Base-by-base conservation (phyloP, 2,797 vertebrate species). In the Lithobates pipiens region DNA sequence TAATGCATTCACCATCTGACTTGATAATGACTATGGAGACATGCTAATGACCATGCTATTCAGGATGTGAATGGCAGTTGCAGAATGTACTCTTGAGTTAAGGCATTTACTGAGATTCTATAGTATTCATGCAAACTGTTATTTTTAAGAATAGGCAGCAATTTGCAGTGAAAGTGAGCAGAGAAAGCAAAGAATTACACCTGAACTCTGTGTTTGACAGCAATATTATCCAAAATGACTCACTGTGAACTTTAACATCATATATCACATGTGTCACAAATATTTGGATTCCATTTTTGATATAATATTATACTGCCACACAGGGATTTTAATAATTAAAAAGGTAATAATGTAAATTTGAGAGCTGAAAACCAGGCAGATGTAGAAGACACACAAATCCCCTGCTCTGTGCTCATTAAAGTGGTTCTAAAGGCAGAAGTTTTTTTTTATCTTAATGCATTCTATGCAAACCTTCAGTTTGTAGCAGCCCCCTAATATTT, bases 111-210 rank as follows among this genome's bases (percentile, higher is more conserved):
- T 23, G 54, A 34, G 32, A 63, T 63, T 65, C 76, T 61, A 10
- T 5, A 61, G 32, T 0, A 74, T 72, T 74, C 39, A 44, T 11
- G n/a, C 63, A 68, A 34, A 46, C 39, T 18, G 25, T 76, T 83
- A 76, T 76, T 21, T 21, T 34, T 2, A 44, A 46, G 39, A 69
- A 32, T 54, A 54, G 32, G 4, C 57, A 77, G 42, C 39, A 54
- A 70, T 76, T 72, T 76, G 65, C 29, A 54, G 74, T 68, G 42
- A 68, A 50, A 76, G 21, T 46, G 72, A 50, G 27, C 81, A n/a
- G 63, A n/a, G 81, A 21, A 83, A 54, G 36, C 21, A 34, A 4
- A 10, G 8, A 69, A 68, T 65, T 63, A 34, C 36, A 46, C 18
- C 0, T 46, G 18, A 3, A 23, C 50, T 65, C 13, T 8, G 36